phyloP scores from a whole-genome alignment of 2,888 invertebrate genomes.

The Drosophila paramelanica region DNA sequence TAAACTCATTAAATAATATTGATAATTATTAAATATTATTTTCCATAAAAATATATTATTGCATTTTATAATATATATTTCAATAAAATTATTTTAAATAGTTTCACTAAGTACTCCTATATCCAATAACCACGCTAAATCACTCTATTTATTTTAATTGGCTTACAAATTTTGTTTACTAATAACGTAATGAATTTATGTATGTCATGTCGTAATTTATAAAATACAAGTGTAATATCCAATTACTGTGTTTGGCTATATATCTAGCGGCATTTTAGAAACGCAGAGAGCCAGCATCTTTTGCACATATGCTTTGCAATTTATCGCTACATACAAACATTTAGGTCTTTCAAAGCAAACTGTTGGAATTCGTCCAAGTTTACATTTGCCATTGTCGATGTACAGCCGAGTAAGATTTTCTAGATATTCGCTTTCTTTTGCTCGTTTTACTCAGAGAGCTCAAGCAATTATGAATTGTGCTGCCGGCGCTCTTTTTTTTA shows the following conservation, averaged over 20 bases:
- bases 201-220: constrained; percentile 10
- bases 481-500: constrained; percentile 33
- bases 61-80: too few species aligned
- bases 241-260: constrained; percentile 27
- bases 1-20: too few species aligned
- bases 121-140: background rate
- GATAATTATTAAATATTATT: too few species aligned
- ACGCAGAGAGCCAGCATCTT: background rate
- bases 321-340: constrained; percentile 21
- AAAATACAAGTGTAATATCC: constrained; percentile 26
- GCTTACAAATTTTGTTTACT: background rate
- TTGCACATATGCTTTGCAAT: constrained; percentile 20
- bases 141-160: background rate
- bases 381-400: constrained; percentile 44
- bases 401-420: constrained; percentile 32
- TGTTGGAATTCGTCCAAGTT: constrained; percentile 50
- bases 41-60: too few species aligned
- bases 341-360: constrained; percentile 36
- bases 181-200: background rate
- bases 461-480: constrained; percentile 56
- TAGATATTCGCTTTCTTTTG: constrained; percentile 24
- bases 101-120: background rate
- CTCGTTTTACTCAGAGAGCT: constrained; percentile 16
- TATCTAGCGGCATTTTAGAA: constrained; percentile 18
- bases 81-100: too few species aligned